Evolutionary conservation across 1,140 invertebrate species (phyloP).

Genomic region (Cyclina sinensis): DNA sequence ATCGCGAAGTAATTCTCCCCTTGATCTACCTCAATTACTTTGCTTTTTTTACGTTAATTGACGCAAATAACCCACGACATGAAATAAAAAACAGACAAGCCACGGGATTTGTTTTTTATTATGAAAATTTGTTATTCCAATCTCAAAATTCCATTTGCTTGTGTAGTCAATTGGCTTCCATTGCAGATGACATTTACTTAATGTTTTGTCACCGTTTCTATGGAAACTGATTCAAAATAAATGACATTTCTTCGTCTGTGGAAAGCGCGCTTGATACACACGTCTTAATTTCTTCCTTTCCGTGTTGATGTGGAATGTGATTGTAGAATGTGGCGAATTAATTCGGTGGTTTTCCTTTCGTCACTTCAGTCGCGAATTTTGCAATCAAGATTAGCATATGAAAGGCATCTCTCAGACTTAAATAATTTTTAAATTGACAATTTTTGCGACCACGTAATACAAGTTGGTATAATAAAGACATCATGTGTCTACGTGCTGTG

Average conservation of each 20-base stretch:
- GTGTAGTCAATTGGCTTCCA: not conserved
- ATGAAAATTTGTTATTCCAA: constrained; percentile 6
- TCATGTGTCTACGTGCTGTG: no score
- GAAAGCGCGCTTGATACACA: not conserved
- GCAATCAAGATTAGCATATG: no score
- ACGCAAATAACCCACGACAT: not conserved
- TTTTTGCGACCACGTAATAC: no score
- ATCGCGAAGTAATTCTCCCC: no score
- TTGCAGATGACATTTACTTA: constrained; percentile 20
- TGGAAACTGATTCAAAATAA: constrained; percentile 20
- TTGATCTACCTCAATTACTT: no score
- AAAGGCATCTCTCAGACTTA: no score
- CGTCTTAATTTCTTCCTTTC: not conserved
- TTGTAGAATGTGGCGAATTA: no score
- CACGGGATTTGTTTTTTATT: not conserved
- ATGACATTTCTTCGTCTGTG: constrained; percentile 1
- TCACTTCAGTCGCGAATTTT: no score
- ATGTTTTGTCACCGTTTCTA: constrained; percentile 26
- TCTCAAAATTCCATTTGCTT: not conserved
- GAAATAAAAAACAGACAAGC: not conserved
- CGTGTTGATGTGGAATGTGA: not conserved
- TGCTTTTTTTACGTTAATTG: no score
- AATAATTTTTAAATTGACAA: no score
- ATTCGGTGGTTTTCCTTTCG: no score
- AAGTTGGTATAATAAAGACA: no score